Conservation (phyloP, 1,140 invertebrate genomes). For the Choristoneura fumiferana region DNA sequence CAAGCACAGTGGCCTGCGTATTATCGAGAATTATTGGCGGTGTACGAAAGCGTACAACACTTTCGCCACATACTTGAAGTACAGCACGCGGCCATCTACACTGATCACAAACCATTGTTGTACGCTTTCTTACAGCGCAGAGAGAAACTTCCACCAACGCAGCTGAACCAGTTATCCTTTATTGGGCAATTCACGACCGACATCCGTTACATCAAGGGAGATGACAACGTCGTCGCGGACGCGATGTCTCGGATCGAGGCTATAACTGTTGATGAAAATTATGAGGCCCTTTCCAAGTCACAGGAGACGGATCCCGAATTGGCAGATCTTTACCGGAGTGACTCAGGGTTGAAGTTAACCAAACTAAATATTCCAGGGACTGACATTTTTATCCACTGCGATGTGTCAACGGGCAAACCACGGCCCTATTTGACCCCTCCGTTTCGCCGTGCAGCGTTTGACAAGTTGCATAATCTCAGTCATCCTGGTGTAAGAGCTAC, state of each 20-base stretch:
- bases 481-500: not conserved
- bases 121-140: not conserved
- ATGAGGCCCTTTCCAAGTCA: not conserved
- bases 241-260: slow-evolving; percentile 30
- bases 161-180: not conserved
- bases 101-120: not conserved
- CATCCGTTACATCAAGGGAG: slow-evolving; percentile 48
- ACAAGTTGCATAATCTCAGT: not conserved
- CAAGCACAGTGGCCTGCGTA: not conserved
- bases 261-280: no score
- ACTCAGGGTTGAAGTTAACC: not conserved
- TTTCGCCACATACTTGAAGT: not conserved
- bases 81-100: not conserved
- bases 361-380: not conserved
- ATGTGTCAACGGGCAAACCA: not conserved
- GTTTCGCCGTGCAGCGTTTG: not conserved
- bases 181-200: slow-evolving; percentile 49
- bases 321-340: not conserved
- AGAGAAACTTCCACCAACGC: not conserved
- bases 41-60: not conserved
- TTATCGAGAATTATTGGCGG: not conserved
- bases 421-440: not conserved
- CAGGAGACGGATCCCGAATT: not conserved
- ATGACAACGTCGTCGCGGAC: slow-evolving; percentile 39
- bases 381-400: not conserved